phyloP scores from a whole-genome alignment of 2,888 invertebrate species.

The Odontomyia ornata region DNA sequence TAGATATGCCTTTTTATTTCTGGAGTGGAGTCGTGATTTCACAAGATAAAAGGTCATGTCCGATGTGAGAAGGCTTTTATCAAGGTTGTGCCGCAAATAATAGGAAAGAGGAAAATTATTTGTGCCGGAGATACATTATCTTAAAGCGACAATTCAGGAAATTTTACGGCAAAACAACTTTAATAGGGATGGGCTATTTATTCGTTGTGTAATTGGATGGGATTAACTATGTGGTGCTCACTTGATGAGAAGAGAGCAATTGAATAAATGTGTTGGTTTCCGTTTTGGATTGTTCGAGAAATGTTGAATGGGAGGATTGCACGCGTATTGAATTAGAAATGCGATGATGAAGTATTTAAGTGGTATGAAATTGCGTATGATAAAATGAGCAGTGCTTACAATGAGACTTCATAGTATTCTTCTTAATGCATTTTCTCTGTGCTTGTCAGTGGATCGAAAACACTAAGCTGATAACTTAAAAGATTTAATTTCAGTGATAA shows the following conservation, averaged over 20 bases:
- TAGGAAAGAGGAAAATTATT: constrained; percentile 25
- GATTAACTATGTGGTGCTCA: neutral
- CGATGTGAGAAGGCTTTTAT: constrained; percentile 37
- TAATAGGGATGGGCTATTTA: constrained; percentile 16
- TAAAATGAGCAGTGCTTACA: too few relatives aligned
- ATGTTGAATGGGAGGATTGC: too few relatives aligned
- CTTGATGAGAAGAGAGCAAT: neutral
- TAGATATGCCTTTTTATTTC: constrained; percentile 44
- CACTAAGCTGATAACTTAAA: too few relatives aligned
- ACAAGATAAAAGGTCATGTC: constrained; percentile 35
- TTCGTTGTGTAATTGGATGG: constrained; percentile 8
- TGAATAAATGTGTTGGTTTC: neutral
- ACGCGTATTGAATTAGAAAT: too few relatives aligned
- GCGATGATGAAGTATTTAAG: too few relatives aligned
- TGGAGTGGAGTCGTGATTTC: constrained; percentile 35
- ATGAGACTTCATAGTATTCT: too few relatives aligned
- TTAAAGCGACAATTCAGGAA: constrained; percentile 31
- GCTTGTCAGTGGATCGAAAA: too few relatives aligned
- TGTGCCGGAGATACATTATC: constrained; percentile 25
- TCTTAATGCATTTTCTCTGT: too few relatives aligned
- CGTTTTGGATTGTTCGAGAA: neutral
- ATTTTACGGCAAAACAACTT: constrained; percentile 30
- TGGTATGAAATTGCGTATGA: too few relatives aligned
- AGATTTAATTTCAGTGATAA: too few relatives aligned
- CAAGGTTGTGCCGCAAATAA: constrained; percentile 33